phyloP scores from a whole-genome alignment of 2,113 vertebrate species.

The Eolophus roseicapilla region DNA sequence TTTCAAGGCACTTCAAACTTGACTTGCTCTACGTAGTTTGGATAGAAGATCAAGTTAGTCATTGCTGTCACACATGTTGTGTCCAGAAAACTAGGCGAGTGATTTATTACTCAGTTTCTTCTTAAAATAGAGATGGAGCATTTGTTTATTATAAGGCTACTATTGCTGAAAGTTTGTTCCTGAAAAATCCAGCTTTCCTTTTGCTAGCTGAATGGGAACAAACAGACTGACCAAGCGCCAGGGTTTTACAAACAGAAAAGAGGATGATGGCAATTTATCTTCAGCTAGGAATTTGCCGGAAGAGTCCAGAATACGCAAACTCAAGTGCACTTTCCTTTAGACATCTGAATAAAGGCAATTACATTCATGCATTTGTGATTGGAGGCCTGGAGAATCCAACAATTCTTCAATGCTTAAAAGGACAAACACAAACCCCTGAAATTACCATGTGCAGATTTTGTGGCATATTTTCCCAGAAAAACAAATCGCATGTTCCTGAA shows the following conservation, averaged over 20 bases:
- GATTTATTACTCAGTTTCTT: not conserved
- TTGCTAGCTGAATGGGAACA: not conserved
- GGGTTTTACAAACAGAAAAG: not conserved
- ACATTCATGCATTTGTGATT: fast-evolving
- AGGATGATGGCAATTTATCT: not conserved
- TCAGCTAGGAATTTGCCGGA: not conserved
- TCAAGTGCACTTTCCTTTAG: fast-evolving
- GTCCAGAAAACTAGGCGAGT: not conserved
- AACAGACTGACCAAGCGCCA: not conserved
- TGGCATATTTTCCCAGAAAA: not conserved
- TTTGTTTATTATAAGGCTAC: not conserved
- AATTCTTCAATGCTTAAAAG: not conserved
- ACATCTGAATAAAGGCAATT: not conserved
- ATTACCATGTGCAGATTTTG: not conserved
- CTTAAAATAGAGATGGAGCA: not conserved
- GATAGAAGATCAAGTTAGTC: not conserved
- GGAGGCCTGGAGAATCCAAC: not conserved
- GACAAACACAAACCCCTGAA: not conserved
- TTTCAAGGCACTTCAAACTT: not conserved
- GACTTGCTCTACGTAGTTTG: not conserved
- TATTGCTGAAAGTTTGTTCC: not conserved
- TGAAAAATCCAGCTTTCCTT: not conserved
- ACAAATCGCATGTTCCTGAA: not conserved
- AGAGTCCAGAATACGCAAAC: no score
- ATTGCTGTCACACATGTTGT: not conserved